Percentiles rank a stretch among this genome's conserved stretches.
These are phyloP conservation scores for Clavelina lepadiformis DNA, from an alignment of 23 tunicate genomes.

Conservation along the genomic window DNA sequence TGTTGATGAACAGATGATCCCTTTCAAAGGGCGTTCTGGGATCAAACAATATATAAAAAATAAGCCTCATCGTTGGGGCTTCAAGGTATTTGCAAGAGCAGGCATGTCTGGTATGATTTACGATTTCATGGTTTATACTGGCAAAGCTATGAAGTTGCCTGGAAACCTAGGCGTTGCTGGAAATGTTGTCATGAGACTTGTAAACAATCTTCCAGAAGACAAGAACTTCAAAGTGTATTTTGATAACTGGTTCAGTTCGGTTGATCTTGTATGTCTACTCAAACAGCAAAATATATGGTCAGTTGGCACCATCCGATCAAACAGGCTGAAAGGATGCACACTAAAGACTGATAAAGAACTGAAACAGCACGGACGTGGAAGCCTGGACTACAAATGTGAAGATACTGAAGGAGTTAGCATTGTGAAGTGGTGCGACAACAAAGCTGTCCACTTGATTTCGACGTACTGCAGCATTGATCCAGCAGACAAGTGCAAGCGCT, in stretches of 20 bases:
- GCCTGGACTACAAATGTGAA: conserved; percentile 1
- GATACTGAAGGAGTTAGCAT: background rate
- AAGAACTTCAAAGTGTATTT: conserved; percentile 8
- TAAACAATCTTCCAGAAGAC: conserved; percentile 8
- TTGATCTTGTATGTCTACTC: no score
- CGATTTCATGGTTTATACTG: conserved; percentile 7
- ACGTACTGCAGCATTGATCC: conserved; percentile 13
- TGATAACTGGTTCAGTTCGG: conserved; percentile 21
- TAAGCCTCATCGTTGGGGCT: conserved; percentile 20
- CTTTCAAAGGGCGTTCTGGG: conserved; percentile 13
- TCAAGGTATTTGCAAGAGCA: conserved; percentile 19
- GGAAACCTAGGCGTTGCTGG: conserved; percentile 14
- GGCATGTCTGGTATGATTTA: conserved; percentile 10
- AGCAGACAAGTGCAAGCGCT: conserved; percentile 14
- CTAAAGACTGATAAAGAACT: no score
- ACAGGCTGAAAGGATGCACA: no score
- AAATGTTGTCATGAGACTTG: conserved; percentile 17
- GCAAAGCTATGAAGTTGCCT: conserved; percentile 24
- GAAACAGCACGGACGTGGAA: conserved; percentile 3
- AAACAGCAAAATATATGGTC: no score
- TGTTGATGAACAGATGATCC: conserved; percentile 22
- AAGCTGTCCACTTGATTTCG: conserved; percentile 9
- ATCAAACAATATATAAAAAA: conserved; percentile 16
- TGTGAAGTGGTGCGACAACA: conserved; percentile 12
- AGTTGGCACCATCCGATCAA: no score